Evolutionary conservation across 2,888 invertebrate genomes (phyloP).

Genomic region (Oscheius sp.): DNA sequence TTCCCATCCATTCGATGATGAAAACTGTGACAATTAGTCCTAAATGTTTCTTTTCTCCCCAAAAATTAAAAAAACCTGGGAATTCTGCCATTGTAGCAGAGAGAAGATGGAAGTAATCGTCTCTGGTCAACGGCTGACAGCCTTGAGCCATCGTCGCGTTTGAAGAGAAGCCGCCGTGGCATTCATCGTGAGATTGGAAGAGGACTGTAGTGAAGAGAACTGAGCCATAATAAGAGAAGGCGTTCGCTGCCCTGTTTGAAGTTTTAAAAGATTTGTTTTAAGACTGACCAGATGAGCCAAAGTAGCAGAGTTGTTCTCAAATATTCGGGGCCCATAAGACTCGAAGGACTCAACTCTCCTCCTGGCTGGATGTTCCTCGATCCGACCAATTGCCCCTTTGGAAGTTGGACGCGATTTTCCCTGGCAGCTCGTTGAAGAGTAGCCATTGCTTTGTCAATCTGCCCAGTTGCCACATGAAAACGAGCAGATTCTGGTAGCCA

Average conservation of each 20-base stretch:
- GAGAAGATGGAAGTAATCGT: slow-evolving; percentile 88
- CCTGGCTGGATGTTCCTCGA: slow-evolving; percentile 9
- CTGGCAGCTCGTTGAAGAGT: slow-evolving; percentile 81
- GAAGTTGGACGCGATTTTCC: slow-evolving; percentile 88
- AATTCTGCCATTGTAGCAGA: slow-evolving; percentile 95
- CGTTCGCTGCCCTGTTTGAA: slow-evolving; percentile 75
- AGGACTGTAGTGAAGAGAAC: slow-evolving; percentile 93
- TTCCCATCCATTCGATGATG: slow-evolving; percentile 86
- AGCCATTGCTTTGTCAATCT: slow-evolving; percentile 84
- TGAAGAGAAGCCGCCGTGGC: slow-evolving; percentile 53
- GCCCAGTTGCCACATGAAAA: slow-evolving; percentile 86
- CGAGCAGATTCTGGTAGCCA: slow-evolving; percentile 94
- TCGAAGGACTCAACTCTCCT: not conserved
- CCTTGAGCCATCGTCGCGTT: slow-evolving; percentile 55
- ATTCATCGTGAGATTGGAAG: slow-evolving; percentile 77
- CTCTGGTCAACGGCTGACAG: slow-evolving; percentile 78
- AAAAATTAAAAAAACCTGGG: slow-evolving; percentile 78
- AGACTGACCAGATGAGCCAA: slow-evolving; percentile 89
- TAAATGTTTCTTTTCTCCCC: slow-evolving; percentile 70
- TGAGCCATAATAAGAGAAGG: slow-evolving; percentile 93
- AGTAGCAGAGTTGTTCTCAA: slow-evolving; percentile 84
- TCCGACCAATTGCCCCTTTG: slow-evolving; percentile 81
- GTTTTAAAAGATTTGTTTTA: not conserved
- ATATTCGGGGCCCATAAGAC: slow-evolving; percentile 80
- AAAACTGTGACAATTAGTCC: slow-evolving; percentile 88